Percentiles rank a stretch among this genome's conserved stretches.
These are phyloP conservation scores for Urophycis tenuis DNA, from an alignment of 2,797 vertebrate genomes.

Conservation along the genomic window DNA sequence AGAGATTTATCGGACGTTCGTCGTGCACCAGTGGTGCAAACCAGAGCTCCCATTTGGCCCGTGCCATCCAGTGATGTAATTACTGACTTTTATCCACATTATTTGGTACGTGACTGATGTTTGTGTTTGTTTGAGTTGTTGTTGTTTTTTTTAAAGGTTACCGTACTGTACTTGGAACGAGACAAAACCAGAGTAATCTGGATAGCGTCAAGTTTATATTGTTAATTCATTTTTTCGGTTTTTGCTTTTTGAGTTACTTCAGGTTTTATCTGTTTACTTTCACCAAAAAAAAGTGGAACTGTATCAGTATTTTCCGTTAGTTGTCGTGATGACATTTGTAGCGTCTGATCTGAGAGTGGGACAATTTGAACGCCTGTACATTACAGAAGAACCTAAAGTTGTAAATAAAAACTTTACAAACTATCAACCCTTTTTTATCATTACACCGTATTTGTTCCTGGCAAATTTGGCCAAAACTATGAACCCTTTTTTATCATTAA, in stretches of 20 bases:
- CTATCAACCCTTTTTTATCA: too few relatives aligned
- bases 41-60: slow-evolving; percentile 50
- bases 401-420: slow-evolving; percentile 41
- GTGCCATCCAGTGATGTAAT: slow-evolving; percentile 66
- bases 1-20: slow-evolving; percentile 18
- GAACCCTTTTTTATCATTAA: too few relatives aligned
- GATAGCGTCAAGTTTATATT: neutral
- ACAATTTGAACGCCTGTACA: slow-evolving; percentile 34
- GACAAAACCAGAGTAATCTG: slow-evolving; percentile 32
- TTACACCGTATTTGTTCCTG: too few relatives aligned
- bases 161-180: slow-evolving; percentile 62
- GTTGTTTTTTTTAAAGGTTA: slow-evolving; percentile 38
- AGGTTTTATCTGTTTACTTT: slow-evolving; percentile 37
- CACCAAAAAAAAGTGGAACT: slow-evolving; percentile 16
- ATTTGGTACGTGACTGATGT: slow-evolving; percentile 34
- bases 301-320: slow-evolving; percentile 34
- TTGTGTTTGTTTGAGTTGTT: slow-evolving; percentile 47
- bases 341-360: slow-evolving; percentile 13
- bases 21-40: slow-evolving; percentile 42
- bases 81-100: slow-evolving; percentile 38
- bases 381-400: slow-evolving; percentile 41
- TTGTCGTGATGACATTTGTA: neutral
- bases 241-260: slow-evolving; percentile 23
- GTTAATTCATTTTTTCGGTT: neutral
- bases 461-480: neutral